phyloP scores from a whole-genome alignment of 2,888 invertebrate genomes.

The Drosophila hamatofila region DNA sequence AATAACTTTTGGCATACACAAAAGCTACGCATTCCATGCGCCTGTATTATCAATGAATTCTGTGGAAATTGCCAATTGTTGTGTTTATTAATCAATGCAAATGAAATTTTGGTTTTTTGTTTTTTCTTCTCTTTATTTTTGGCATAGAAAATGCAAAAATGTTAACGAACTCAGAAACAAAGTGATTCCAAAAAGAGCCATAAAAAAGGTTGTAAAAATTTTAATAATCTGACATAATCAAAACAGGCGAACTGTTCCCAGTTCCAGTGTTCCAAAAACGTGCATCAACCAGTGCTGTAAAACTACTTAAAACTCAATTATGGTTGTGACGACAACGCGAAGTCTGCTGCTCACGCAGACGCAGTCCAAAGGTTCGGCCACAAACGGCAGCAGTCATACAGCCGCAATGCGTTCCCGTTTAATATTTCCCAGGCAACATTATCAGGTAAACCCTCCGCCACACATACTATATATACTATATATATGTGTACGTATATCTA shows the following conservation, averaged over 20 bases:
- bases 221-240: neutral
- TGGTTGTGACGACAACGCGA: constrained; percentile 84
- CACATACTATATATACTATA: neutral
- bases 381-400: constrained; percentile 64
- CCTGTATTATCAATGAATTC: constrained; percentile 54
- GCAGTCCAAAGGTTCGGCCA: constrained; percentile 62
- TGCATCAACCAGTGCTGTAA: constrained; percentile 19
- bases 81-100: constrained; percentile 51
- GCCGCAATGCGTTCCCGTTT: constrained; percentile 79
- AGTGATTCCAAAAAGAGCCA: constrained; percentile 36
- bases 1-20: constrained; percentile 37
- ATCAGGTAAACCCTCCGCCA: constrained; percentile 66
- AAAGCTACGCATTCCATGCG: constrained; percentile 11
- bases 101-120: constrained; percentile 29
- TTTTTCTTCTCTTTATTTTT: neutral
- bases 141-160: constrained; percentile 41
- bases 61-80: constrained; percentile 55
- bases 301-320: constrained; percentile 29
- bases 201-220: neutral
- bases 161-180: constrained; percentile 53
- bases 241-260: neutral
- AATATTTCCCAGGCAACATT: constrained; percentile 83
- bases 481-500: neutral
- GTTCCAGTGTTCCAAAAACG: neutral
- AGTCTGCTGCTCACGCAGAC: constrained; percentile 79